Base-by-base conservation (phyloP, 2,797 vertebrate genomes). In the Varecia variegata region DNA sequence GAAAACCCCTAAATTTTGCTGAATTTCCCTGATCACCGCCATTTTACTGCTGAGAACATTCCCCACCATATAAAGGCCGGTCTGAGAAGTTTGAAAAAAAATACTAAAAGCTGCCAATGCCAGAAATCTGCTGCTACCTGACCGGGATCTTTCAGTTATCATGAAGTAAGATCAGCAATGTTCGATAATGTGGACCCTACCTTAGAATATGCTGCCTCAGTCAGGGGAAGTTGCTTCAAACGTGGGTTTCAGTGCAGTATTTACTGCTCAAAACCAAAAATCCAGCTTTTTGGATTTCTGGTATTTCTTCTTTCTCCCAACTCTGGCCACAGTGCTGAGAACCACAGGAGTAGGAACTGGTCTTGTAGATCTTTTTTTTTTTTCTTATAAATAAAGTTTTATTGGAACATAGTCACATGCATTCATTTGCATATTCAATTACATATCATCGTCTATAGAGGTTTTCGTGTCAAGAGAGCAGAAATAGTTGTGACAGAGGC, bases 331-430 rank as follows among this genome's bases (percentile, higher is more conserved):
- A 0, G 0, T 11, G 14, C 45, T 85, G n/a, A 7, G n/a, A 81
- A 32, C 43, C 43, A n/a, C 15, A 25, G 15, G 54, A 35, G 10
- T 3, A 17, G 7, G 20, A 52, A 8, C 17, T 18, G 23, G 1
- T 45, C 74, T 32, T 17, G 1, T 14, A 15, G 40, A 10, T 45
- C 43, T 45, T 45, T 45, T 45, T 45, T 43, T 45, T 45, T 45
- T 45, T 76, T 85, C 65, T 88, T 65, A n/a, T 73, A 74, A 90
- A 87, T 87, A 77, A 90, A 93, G 45, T 85, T 94, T 85, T 86
- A 88, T 65, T 82, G 58, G 68, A 38, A 90, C 70, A 65, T n/a
- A 77, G 27, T 8, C n/a, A 52, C 10, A 18, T 3, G 45, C n/a
- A 25, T 32, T 52, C 38, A 65, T 38, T 71, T 58, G 18, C 35